Evolutionary conservation across 2,888 invertebrate genomes (phyloP).

Genomic region (Drepana falcataria): DNA sequence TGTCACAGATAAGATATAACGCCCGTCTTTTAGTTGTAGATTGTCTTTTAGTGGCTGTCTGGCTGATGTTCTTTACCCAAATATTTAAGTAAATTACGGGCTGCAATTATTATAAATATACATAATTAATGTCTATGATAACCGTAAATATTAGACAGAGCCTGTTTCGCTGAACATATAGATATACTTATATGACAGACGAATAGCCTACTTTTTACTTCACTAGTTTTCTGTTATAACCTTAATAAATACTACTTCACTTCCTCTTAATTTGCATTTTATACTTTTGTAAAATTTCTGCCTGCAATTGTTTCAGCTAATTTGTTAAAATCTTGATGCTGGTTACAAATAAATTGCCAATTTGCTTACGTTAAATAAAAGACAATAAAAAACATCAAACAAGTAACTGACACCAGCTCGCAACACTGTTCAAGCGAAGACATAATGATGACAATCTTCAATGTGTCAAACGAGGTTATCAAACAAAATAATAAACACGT

Average conservation of each 20-base stretch:
- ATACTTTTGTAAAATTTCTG: no score
- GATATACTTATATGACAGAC: no score
- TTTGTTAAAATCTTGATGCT: background rate
- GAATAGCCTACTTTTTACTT: constrained; percentile 23
- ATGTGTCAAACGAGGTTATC: constrained; percentile 14
- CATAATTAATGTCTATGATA: constrained; percentile 38
- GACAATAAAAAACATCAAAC: constrained; percentile 6
- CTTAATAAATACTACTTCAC: no score
- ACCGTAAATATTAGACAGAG: constrained; percentile 41
- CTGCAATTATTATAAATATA: constrained; percentile 12
- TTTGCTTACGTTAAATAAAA: constrained; percentile 7
- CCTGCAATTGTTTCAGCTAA: no score
- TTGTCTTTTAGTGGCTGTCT: constrained; percentile 16
- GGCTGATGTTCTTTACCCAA: constrained; percentile 14
- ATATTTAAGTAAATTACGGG: constrained; percentile 31
- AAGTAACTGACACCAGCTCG: constrained; percentile 14
- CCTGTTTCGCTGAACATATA: no score
- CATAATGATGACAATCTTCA: constrained; percentile 7
- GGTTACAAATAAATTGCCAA: background rate
- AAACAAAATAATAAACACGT: background rate
- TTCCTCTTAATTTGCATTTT: no score
- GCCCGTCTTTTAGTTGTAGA: constrained; percentile 24
- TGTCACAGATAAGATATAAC: constrained; percentile 59
- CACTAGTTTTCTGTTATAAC: no score
- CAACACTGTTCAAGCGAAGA: constrained; percentile 7